Conservation (phyloP, 1,140 invertebrate species). For the Saccostrea cuccullata region DNA sequence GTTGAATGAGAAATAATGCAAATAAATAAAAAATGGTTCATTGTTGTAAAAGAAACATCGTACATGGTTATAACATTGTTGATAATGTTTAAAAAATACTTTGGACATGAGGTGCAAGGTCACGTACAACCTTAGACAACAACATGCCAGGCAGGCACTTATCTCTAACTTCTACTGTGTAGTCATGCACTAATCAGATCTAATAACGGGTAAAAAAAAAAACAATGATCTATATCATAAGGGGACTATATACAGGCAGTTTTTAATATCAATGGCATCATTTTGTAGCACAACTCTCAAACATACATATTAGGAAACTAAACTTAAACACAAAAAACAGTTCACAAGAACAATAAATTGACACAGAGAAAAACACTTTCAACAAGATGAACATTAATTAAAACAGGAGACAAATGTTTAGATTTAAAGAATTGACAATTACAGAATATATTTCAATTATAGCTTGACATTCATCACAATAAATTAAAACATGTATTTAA, state of each 20-base stretch:
- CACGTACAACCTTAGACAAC: neutral
- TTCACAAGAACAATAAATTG: neutral
- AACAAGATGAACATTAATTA: neutral
- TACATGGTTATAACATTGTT: neutral
- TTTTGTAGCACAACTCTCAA: neutral
- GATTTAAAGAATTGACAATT: neutral
- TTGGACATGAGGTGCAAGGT: neutral
- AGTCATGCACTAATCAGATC: slow-evolving; percentile 10
- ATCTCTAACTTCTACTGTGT: neutral
- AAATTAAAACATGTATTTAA: neutral
- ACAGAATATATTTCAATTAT: neutral
- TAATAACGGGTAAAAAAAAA: neutral
- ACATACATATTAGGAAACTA: neutral
- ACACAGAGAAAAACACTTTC: no score
- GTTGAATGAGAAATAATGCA: no score
- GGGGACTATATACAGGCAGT: neutral
- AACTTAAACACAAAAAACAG: neutral
- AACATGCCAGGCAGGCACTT: neutral
- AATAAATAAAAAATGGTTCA: no score
- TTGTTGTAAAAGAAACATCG: no score
- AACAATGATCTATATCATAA: neutral
- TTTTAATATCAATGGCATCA: slow-evolving; percentile 20
- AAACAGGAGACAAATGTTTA: neutral
- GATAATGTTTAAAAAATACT: neutral
- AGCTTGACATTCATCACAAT: neutral